Percentiles rank a stretch among this genome's conserved stretches.
These are phyloP conservation scores for Palythoa heliodiscus DNA, from an alignment of 92 coral and sea anemone species.

Conservation along the genomic window DNA sequence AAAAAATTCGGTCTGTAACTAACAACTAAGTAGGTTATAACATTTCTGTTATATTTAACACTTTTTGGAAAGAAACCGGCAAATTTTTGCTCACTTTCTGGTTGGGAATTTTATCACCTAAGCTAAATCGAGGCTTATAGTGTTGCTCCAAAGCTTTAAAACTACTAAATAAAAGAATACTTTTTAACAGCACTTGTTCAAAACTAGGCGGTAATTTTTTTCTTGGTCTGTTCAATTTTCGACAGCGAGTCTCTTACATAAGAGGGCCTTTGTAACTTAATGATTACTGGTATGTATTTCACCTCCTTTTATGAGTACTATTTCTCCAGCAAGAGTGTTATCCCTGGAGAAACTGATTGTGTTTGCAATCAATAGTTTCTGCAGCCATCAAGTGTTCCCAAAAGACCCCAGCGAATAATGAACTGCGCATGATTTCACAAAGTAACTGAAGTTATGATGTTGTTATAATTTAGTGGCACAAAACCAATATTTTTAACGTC, in stretches of 20 bases:
- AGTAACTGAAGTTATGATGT: slow-evolving; percentile 29
- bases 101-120: background rate
- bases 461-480: slow-evolving; percentile 16
- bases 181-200: background rate
- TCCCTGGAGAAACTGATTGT: slow-evolving; percentile 23
- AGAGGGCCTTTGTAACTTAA: background rate
- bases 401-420: slow-evolving; percentile 1
- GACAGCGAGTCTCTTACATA: background rate
- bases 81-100: slow-evolving; percentile 22
- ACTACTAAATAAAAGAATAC: background rate
- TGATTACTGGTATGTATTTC: background rate
- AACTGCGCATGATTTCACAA: background rate
- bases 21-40: background rate
- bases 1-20: background rate
- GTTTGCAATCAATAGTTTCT: background rate
- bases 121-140: background rate
- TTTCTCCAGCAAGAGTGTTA: slow-evolving; percentile 32
- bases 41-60: background rate
- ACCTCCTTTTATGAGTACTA: background rate
- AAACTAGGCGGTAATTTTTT: slow-evolving; percentile 7
- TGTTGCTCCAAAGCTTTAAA: background rate
- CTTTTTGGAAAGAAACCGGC: background rate
- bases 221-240: background rate
- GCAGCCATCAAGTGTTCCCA: slow-evolving; percentile 24
- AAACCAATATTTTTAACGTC: slow-evolving; percentile 42